phyloP scores from a whole-genome alignment of 1,140 invertebrate species.

The Hylyphantes graminicola region DNA sequence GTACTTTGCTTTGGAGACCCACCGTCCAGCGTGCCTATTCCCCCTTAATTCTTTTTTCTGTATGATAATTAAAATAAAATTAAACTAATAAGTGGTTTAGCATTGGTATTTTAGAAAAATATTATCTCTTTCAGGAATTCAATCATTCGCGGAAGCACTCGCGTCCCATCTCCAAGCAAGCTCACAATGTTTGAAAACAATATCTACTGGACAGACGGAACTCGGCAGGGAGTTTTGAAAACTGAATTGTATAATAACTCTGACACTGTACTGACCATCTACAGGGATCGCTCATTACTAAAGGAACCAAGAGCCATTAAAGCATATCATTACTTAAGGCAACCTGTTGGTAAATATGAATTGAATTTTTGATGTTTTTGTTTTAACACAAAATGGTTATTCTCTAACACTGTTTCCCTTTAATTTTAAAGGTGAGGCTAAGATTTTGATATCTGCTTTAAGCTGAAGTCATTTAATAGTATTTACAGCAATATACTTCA shows the following conservation, averaged over 20 bases:
- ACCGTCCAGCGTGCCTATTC: too few relatives aligned
- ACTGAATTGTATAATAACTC: constrained; percentile 89
- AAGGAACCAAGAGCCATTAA: constrained; percentile 87
- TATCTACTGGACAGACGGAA: constrained; percentile 95
- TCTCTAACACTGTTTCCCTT: too few relatives aligned
- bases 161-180: constrained; percentile 85
- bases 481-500: too few relatives aligned
- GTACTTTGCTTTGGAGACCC: too few relatives aligned
- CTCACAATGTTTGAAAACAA: constrained; percentile 90
- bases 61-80: neutral
- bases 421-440: too few relatives aligned
- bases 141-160: constrained; percentile 74
- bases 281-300: constrained; percentile 79
- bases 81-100: too few relatives aligned
- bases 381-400: too few relatives aligned
- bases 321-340: constrained; percentile 81
- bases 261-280: constrained; percentile 79
- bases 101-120: neutral
- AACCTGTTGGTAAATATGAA: constrained; percentile 70
- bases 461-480: too few relatives aligned
- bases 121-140: constrained; percentile 64
- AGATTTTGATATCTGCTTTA: too few relatives aligned
- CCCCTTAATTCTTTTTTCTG: too few relatives aligned
- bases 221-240: constrained; percentile 92
- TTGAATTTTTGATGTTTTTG: too few relatives aligned